These are phyloP conservation scores for Ambastaia sidthimunki DNA, from an alignment of 2,797 vertebrate species.

Conservation along the genomic window DNA sequence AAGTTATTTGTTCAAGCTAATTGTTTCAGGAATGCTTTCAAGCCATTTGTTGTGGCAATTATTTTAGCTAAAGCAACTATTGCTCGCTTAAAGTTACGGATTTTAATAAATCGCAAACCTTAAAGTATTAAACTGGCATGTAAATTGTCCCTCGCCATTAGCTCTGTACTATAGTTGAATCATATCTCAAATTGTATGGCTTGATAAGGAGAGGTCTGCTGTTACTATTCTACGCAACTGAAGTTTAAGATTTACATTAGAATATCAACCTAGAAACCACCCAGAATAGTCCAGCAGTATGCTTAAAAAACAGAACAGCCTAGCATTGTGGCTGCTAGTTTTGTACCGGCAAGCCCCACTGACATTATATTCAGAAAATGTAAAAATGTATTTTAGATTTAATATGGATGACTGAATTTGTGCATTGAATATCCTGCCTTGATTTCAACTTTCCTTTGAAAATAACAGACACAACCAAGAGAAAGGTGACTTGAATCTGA, in stretches of 20 bases:
- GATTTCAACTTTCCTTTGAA: conserved; percentile 17
- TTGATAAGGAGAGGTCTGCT: background rate
- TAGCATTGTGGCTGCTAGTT: conserved; percentile 1
- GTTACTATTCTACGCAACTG: background rate
- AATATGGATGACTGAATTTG: conserved; percentile 8
- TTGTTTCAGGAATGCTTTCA: conserved; percentile 11
- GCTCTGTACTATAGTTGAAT: background rate
- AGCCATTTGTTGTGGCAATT: background rate
- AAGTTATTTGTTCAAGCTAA: background rate
- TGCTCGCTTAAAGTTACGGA: background rate
- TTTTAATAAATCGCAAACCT: background rate
- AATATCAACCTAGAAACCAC: background rate
- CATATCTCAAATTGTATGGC: too few species aligned
- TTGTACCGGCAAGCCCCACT: background rate
- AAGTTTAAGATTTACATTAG: background rate
- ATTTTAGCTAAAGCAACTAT: background rate
- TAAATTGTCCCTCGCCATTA: background rate
- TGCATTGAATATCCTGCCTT: conserved; percentile 6
- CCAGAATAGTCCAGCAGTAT: background rate
- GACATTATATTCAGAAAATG: background rate
- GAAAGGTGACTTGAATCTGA: conserved; percentile 40
- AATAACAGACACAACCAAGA: conserved; percentile 4
- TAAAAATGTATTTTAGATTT: background rate
- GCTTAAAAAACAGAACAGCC: background rate
- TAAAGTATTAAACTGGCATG: background rate